Conservation (phyloP, 2,888 invertebrate genomes). For the Balanococcus diminutus region DNA sequence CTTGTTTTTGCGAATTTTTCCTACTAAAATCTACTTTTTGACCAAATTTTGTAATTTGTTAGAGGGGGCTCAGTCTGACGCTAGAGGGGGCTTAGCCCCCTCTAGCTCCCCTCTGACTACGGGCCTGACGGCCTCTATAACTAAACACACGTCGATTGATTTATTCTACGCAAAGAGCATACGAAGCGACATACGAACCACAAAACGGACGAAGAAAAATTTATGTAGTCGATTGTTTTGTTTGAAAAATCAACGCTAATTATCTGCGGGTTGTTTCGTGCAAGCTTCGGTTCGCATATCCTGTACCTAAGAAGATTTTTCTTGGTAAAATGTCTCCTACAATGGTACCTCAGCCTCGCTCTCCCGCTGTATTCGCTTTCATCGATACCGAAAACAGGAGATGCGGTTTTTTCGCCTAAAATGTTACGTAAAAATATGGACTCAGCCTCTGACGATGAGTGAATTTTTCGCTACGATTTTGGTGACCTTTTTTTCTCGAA, state of each 20-base stretch:
- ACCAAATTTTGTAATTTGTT: too few species aligned
- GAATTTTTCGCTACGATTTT: background rate
- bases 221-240: conserved; percentile 21
- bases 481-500: background rate
- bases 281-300: background rate
- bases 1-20: too few species aligned
- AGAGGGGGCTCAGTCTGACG: too few species aligned
- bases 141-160: background rate
- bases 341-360: background rate
- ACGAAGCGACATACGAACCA: background rate
- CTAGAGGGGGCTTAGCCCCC: too few species aligned
- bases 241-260: conserved; percentile 10
- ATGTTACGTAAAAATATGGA: too few species aligned
- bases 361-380: conserved; percentile 5
- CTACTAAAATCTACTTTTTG: too few species aligned
- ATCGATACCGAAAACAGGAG: background rate
- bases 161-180: background rate
- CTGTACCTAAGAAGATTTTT: background rate
- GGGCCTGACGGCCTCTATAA: too few species aligned
- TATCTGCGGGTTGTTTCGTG: conserved; percentile 2
- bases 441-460: too few species aligned
- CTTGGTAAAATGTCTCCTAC: background rate
- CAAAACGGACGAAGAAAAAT: background rate
- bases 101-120: too few species aligned
- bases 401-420: background rate